Percentiles rank a stretch among this genome's conserved stretches.
Conservation (phyloP, 2,113 vertebrate genomes). For the Mastomys natalensis region DNA sequence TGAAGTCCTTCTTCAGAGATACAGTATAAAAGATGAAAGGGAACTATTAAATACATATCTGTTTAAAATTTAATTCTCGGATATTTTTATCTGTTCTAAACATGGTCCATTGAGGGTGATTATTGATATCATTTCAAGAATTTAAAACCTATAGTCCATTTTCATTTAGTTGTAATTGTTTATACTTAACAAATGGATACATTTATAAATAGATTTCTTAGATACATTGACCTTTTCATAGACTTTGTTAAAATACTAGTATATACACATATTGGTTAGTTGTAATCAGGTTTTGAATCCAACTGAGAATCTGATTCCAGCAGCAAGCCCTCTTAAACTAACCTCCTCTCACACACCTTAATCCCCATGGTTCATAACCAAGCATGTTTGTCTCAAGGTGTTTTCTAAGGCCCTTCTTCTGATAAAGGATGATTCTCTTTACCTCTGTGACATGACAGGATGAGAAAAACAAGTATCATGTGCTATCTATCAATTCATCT, state of each 20-base stretch:
- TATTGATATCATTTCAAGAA: neutral
- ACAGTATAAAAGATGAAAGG: neutral
- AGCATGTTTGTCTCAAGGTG: neutral
- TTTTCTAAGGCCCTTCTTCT: neutral
- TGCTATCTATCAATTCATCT: neutral
- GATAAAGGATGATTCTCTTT: neutral
- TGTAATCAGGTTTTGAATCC: neutral
- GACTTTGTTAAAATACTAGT: constrained; percentile 1
- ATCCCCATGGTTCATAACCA: neutral
- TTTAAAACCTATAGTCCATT: constrained; percentile 13
- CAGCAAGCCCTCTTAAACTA: neutral
- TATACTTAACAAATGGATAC: neutral
- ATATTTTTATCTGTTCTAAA: neutral
- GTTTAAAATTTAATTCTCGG: neutral
- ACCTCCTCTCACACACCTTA: neutral
- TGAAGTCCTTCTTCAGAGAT: neutral
- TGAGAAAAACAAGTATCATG: too few species aligned
- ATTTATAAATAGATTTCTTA: constrained; percentile 30
- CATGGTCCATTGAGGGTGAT: neutral
- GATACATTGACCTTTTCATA: constrained; percentile 1
- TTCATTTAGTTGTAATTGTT: constrained; percentile 33
- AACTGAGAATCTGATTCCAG: neutral
- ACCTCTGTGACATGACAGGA: neutral
- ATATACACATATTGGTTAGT: too few species aligned
- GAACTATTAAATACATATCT: neutral